phyloP scores from a whole-genome alignment of 2,797 vertebrate genomes.

The Sebastes jordani region DNA sequence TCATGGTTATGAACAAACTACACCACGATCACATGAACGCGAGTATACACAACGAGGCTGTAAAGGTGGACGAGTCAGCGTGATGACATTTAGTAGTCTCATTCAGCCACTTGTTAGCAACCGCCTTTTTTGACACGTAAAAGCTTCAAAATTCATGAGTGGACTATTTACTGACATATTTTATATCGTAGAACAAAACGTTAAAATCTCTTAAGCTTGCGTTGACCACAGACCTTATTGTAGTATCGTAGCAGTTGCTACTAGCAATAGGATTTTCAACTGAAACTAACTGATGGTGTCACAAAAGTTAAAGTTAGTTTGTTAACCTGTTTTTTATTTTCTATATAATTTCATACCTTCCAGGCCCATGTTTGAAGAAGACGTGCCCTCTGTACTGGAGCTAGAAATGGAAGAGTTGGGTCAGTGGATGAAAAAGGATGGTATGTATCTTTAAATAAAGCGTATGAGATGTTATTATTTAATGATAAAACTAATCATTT shows the following conservation, averaged over 20 bases:
- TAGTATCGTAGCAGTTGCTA: fast-evolving
- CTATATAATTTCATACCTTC: background rate
- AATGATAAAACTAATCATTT: too few relatives aligned
- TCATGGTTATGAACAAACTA: too few relatives aligned
- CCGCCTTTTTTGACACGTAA: too few relatives aligned
- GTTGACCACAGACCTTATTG: too few relatives aligned
- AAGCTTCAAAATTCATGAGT: too few relatives aligned
- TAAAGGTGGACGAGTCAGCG: too few relatives aligned
- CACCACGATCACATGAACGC: too few relatives aligned
- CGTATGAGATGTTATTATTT: background rate
- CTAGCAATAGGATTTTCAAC: background rate
- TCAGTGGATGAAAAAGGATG: slow-evolving; percentile 93
- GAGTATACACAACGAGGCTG: too few relatives aligned
- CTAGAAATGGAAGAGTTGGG: slow-evolving; percentile 98
- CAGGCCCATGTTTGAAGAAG: slow-evolving; percentile 99
- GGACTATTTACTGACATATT: too few relatives aligned
- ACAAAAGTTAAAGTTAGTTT: background rate
- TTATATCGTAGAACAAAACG: too few relatives aligned
- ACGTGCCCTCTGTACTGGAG: slow-evolving; percentile 96
- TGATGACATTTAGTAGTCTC: too few relatives aligned
- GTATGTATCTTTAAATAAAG: slow-evolving; percentile 66
- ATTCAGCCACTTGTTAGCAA: too few relatives aligned
- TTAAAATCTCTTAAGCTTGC: background rate
- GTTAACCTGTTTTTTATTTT: background rate
- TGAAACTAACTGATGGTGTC: background rate